phyloP scores from a whole-genome alignment of 2,113 vertebrate species.

The Camelus dromedarius region DNA sequence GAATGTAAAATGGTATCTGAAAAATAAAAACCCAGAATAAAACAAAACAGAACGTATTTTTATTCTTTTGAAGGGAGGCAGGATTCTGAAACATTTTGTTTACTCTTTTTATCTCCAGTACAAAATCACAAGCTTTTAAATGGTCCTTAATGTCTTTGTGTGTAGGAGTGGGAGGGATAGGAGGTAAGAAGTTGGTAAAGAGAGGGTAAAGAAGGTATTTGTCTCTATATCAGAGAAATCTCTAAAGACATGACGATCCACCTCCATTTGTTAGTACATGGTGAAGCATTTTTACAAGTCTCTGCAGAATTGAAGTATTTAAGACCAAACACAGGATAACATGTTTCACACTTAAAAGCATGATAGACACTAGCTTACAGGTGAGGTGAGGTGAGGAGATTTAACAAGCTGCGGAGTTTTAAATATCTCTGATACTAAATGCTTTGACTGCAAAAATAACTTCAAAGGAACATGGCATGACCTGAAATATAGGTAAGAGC shows the following conservation, averaged over 20 bases:
- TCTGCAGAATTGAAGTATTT: neutral
- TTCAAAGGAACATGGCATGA: slow-evolving; percentile 8
- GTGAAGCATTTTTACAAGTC: slow-evolving; percentile 45
- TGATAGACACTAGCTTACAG: slow-evolving; percentile 36
- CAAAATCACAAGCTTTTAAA: slow-evolving; percentile 24
- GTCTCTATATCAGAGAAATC: neutral
- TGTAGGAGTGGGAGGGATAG: neutral
- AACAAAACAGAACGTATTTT: slow-evolving; percentile 18
- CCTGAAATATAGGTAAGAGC: slow-evolving; percentile 35
- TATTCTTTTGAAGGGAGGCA: neutral
- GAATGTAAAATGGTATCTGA: slow-evolving; percentile 17
- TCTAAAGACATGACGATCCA: neutral
- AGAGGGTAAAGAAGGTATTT: slow-evolving; percentile 31
- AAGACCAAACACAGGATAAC: slow-evolving; percentile 46
- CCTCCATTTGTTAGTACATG: neutral
- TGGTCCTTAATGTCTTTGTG: neutral
- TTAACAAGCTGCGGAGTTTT: slow-evolving; percentile 59
- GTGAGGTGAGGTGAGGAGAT: slow-evolving; percentile 42
- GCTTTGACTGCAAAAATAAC: slow-evolving; percentile 56
- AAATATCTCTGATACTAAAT: slow-evolving; percentile 60
- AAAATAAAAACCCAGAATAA: neutral
- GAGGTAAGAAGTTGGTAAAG: slow-evolving; percentile 26
- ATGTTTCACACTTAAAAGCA: slow-evolving; percentile 66
- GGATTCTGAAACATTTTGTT: slow-evolving; percentile 29
- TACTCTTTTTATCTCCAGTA: neutral